These are phyloP conservation scores for Leptopilina drosophilae DNA, from an alignment of 2,888 invertebrate species.

Conservation along the genomic window DNA sequence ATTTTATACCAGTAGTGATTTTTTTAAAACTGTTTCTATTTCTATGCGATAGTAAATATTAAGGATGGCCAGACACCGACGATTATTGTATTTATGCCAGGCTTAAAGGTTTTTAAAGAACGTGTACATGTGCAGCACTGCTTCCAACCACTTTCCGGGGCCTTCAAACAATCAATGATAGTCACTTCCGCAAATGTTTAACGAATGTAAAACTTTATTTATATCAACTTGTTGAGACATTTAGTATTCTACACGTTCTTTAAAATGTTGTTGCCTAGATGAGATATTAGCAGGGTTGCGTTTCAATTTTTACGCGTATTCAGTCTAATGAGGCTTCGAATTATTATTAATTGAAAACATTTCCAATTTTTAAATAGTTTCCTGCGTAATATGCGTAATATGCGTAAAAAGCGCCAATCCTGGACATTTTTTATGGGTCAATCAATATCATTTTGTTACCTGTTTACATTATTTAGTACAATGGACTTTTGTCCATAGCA, in stretches of 20 bases:
- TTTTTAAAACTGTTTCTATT: constrained; percentile 21
- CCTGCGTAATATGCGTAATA: too few species aligned
- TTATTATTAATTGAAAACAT: too few species aligned
- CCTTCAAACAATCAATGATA: too few species aligned
- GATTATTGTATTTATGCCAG: not conserved
- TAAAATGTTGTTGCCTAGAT: constrained; percentile 4
- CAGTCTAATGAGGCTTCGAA: too few species aligned
- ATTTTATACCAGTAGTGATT: constrained; percentile 15
- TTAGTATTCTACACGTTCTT: not conserved
- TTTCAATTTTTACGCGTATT: too few species aligned
- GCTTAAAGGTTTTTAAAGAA: not conserved
- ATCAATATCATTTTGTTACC: constrained; percentile 76
- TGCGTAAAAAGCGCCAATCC: too few species aligned
- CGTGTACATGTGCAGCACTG: not conserved
- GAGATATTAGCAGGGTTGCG: constrained; percentile 6
- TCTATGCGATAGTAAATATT: constrained; percentile 20
- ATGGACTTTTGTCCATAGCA: constrained; percentile 74
- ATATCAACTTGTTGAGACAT: not conserved
- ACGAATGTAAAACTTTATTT: not conserved
- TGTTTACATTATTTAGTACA: constrained; percentile 75
- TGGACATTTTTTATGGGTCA: not conserved
- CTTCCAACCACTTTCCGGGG: too few species aligned
- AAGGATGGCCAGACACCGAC: not conserved
- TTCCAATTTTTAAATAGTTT: too few species aligned
- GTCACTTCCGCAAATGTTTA: not conserved